These are phyloP conservation scores for Andrena bucephala DNA, from an alignment of 2,888 invertebrate genomes.

Conservation along the genomic window DNA sequence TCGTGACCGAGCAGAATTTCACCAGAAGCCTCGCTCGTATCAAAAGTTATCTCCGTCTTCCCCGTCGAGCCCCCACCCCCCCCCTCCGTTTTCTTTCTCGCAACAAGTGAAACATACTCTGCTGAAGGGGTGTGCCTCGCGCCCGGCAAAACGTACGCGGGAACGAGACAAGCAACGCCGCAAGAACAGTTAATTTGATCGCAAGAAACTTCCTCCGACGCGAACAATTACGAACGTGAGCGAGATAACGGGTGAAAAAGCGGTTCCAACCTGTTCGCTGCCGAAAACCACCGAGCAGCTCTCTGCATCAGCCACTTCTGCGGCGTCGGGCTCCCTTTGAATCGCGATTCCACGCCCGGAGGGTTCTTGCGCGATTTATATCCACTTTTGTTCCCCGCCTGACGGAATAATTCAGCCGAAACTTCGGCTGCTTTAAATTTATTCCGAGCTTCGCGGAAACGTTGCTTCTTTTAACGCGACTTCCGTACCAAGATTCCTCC, in stretches of 20 bases:
- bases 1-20: constrained; percentile 5
- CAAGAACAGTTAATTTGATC: constrained; percentile 35
- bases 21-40: neutral
- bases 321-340: neutral
- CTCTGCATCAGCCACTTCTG: neutral
- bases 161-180: neutral
- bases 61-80: neutral
- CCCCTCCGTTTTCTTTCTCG: neutral
- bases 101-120: neutral
- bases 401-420: constrained; percentile 13
- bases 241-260: constrained; percentile 45
- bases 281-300: constrained; percentile 28
- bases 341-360: neutral
- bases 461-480: neutral
- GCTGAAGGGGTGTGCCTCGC: neutral
- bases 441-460: neutral
- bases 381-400: constrained; percentile 18
- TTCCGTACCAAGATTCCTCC: no score
- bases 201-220: constrained; percentile 32
- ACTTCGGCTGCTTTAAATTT: constrained; percentile 20
- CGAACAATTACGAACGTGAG: constrained; percentile 42
- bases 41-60: neutral
- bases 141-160: neutral
- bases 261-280: constrained; percentile 32
- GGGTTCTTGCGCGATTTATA: constrained; percentile 33